Evolutionary conservation across 1,140 invertebrate genomes (phyloP).

Genomic region (Meloidogyne hapla): DNA sequence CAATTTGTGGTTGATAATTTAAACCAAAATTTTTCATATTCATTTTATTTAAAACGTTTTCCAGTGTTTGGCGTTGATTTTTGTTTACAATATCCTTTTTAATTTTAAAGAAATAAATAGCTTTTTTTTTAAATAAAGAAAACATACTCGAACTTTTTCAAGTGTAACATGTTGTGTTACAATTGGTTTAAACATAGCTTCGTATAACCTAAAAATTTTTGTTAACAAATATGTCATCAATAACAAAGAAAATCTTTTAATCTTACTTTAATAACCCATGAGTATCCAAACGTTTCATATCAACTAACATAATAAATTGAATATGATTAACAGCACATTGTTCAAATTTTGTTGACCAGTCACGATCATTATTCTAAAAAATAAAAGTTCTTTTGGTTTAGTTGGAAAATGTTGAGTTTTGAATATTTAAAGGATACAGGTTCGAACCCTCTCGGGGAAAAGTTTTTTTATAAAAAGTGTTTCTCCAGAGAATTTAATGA

Average conservation of each 20-base stretch:
- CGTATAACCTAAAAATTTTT: neutral
- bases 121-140: neutral
- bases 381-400: too few species aligned
- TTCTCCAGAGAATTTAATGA: neutral
- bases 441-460: neutral
- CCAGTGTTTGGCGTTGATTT: conserved; percentile 29
- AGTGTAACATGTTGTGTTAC: conserved; percentile 30
- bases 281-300: conserved; percentile 10
- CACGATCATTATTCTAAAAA: conserved; percentile 15
- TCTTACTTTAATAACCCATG: conserved; percentile 24
- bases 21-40: conserved; percentile 31
- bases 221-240: neutral
- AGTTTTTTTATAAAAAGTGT: neutral
- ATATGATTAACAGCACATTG: neutral
- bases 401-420: neutral
- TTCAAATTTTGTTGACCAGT: conserved; percentile 16
- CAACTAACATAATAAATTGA: conserved; percentile 31
- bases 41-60: conserved; percentile 34
- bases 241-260: neutral
- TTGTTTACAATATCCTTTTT: conserved; percentile 24
- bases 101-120: neutral
- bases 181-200: conserved; percentile 21
- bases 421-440: neutral
- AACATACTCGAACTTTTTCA: conserved; percentile 13
- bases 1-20: conserved; percentile 32